Conservation (phyloP, 2,888 invertebrate species). For the Limnephilus marmoratus region DNA sequence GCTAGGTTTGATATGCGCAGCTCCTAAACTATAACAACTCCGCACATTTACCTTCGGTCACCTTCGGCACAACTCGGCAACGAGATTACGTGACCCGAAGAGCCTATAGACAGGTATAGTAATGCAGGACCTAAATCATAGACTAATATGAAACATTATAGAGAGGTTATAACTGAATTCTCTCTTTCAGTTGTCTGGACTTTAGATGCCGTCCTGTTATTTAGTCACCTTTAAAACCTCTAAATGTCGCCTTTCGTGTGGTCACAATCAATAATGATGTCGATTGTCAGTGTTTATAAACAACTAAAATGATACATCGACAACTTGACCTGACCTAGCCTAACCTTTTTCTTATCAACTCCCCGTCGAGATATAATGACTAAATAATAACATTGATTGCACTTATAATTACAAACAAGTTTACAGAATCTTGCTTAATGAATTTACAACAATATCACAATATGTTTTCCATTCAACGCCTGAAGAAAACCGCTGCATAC, state of each 20-base stretch:
- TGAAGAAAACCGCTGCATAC: background rate
- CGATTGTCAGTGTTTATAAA: background rate
- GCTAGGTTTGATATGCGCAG: too few species aligned
- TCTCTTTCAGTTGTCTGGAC: too few species aligned
- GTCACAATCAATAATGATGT: too few species aligned
- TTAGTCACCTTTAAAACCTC: background rate
- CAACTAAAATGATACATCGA: background rate
- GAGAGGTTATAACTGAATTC: too few species aligned
- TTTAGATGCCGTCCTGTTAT: background rate
- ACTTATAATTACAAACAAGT: background rate
- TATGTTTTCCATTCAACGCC: background rate
- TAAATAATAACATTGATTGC: background rate
- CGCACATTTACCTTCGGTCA: too few species aligned
- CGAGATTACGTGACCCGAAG: too few species aligned
- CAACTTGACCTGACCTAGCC: background rate
- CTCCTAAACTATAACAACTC: too few species aligned
- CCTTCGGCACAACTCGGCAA: too few species aligned
- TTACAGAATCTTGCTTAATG: background rate
- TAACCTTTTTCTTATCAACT: background rate
- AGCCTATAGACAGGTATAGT: too few species aligned
- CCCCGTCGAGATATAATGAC: background rate
- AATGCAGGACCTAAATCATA: too few species aligned
- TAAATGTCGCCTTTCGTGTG: background rate
- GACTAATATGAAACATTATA: too few species aligned
- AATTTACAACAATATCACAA: background rate